Evolutionary conservation across 2,888 invertebrate species (phyloP).

Genomic region (Sisyra terminalis): DNA sequence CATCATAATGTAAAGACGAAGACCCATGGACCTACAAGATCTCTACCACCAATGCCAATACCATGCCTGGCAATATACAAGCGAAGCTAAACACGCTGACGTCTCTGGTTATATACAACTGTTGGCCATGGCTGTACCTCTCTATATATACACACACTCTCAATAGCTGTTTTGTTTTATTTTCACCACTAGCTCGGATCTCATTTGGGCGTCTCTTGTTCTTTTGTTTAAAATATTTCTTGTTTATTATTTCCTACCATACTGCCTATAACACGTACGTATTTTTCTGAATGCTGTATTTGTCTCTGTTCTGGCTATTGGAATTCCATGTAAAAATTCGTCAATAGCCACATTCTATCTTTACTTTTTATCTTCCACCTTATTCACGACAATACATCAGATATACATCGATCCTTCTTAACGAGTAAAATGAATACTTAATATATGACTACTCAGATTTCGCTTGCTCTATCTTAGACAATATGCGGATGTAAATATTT

Average conservation of each 20-base stretch:
- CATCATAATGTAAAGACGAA: no score
- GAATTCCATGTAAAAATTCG: background rate
- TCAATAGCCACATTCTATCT: background rate
- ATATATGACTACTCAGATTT: slow-evolving; percentile 2
- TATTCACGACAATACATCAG: background rate
- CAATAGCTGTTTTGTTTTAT: slow-evolving; percentile 6
- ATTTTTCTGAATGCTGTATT: slow-evolving; percentile 1
- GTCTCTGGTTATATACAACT: no score
- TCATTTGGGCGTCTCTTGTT: slow-evolving; percentile 23
- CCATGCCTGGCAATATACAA: no score
- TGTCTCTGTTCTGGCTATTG: background rate
- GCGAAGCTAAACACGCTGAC: no score
- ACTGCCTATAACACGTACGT: slow-evolving; percentile 5
- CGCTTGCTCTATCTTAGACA: slow-evolving; percentile 2
- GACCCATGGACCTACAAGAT: no score
- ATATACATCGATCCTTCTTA: background rate
- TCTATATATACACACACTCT: background rate
- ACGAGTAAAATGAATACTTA: background rate
- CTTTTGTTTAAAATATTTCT: slow-evolving; percentile 25
- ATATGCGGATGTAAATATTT: slow-evolving; percentile 5
- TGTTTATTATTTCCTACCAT: slow-evolving; percentile 24
- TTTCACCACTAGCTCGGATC: slow-evolving; percentile 7
- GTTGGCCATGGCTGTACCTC: background rate
- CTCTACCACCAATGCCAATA: no score
- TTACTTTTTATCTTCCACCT: background rate